A percentile compares a stretch with the other conserved stretches of the same genome.
Evolutionary conservation across 2,113 vertebrate genomes (phyloP).

Genomic region (Gasterosteus nipponicus): DNA sequence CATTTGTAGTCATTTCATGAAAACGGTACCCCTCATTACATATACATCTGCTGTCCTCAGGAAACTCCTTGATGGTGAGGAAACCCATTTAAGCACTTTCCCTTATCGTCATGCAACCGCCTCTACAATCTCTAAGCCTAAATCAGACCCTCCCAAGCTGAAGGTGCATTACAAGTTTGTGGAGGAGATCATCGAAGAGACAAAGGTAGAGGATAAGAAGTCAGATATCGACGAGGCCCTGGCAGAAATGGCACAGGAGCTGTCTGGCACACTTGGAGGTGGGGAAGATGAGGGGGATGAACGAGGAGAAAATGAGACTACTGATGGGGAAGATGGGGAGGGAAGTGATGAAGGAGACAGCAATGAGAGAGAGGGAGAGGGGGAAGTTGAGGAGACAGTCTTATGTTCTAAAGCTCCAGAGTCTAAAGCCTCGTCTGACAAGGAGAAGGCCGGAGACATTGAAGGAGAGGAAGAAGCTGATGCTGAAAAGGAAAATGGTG

Average conservation of each 20-base stretch:
- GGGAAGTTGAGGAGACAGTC: conserved; percentile 70
- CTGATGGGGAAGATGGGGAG: background rate
- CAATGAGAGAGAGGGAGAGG: conserved; percentile 60
- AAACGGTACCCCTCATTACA: background rate
- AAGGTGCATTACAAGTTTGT: conserved; percentile 99
- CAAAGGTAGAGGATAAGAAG: conserved; percentile 94
- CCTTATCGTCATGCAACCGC: conserved; percentile 87
- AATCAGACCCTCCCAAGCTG: conserved; percentile 88
- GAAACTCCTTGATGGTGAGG: conserved; percentile 98
- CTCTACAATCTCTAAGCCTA: conserved; percentile 88
- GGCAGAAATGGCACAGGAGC: conserved; percentile 86
- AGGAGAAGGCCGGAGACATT: conserved; percentile 73
- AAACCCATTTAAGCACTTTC: conserved; percentile 95
- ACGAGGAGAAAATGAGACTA: conserved; percentile 6
- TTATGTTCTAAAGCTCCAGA: conserved; percentile 74
- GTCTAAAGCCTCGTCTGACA: conserved; percentile 76
- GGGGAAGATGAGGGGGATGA: conserved; percentile 76
- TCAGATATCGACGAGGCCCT: conserved; percentile 89
- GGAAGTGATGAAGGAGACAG: conserved; percentile 67
- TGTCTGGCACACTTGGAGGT: conserved; percentile 78
- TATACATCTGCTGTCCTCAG: conserved; percentile 67
- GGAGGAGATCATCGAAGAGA: conserved; percentile 98
- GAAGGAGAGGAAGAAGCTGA: conserved; percentile 65
- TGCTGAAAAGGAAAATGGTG: conserved; percentile 62
- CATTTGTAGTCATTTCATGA: background rate